These are phyloP conservation scores for Himalopsyche japonica DNA, from an alignment of 2,888 invertebrate genomes.

Conservation along the genomic window DNA sequence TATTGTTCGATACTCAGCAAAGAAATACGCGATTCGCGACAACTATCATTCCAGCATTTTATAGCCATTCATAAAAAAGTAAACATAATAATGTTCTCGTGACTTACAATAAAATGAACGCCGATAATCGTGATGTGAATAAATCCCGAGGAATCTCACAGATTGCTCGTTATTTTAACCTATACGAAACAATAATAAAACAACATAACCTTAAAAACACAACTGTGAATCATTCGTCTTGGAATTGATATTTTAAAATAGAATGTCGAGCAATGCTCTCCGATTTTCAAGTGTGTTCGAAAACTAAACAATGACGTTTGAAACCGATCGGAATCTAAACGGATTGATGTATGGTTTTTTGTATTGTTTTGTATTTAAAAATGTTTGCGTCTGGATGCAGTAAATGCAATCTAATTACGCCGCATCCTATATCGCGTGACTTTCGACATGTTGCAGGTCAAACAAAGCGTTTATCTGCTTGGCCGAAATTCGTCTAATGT, in stretches of 20 bases:
- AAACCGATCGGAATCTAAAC: neutral
- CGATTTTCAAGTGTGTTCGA: neutral
- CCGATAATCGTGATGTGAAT: neutral
- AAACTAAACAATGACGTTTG: neutral
- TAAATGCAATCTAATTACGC: neutral
- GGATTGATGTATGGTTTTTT: neutral
- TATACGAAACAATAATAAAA: neutral
- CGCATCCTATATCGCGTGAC: neutral
- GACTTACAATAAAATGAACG: neutral
- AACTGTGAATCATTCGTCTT: neutral
- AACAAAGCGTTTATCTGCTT: neutral
- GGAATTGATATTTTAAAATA: neutral
- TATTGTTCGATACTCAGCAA: slow-evolving; percentile 17
- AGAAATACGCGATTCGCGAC: slow-evolving; percentile 1
- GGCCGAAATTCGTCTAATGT: neutral
- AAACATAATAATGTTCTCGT: neutral
- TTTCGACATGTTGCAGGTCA: slow-evolving; percentile 4
- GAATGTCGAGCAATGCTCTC: neutral
- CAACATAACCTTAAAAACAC: neutral
- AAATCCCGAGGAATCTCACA: neutral
- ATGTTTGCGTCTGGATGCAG: neutral
- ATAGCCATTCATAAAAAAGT: neutral
- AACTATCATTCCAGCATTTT: neutral
- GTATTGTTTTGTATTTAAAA: neutral
- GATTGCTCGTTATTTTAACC: neutral